These are phyloP conservation scores for Chelon labrosus DNA, from an alignment of 2,797 vertebrate genomes.

Conservation along the genomic window DNA sequence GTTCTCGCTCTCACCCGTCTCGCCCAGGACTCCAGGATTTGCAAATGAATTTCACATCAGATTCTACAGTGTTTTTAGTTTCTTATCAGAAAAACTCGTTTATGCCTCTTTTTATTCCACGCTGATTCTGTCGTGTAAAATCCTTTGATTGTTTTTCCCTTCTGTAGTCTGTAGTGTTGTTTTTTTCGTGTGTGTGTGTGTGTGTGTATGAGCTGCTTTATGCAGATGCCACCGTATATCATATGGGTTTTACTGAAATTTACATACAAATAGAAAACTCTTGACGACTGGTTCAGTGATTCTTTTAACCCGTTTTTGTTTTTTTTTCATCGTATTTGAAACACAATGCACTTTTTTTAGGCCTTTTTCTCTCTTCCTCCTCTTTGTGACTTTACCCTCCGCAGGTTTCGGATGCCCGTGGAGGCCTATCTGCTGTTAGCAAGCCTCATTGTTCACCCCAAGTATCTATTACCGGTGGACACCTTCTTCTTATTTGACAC, in stretches of 20 bases:
- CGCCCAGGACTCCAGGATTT: conserved; percentile 13
- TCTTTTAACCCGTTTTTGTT: conserved; percentile 32
- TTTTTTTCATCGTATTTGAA: conserved; percentile 42
- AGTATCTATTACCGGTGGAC: conserved; percentile 24
- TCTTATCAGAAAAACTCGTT: conserved; percentile 21
- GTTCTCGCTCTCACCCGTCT: neutral
- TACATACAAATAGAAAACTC: conserved; percentile 64
- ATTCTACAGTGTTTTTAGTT: conserved; percentile 5
- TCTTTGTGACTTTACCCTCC: conserved; percentile 2
- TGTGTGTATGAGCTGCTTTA: conserved; percentile 37
- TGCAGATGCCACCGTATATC: conserved; percentile 27
- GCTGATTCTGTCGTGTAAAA: conserved; percentile 4
- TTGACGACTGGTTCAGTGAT: conserved; percentile 37
- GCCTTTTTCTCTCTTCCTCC: neutral
- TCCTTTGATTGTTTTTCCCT: conserved; percentile 16
- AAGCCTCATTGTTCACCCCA: conserved; percentile 17
- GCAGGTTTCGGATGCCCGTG: conserved; percentile 17
- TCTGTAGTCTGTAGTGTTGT: neutral
- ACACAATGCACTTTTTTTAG: conserved; percentile 29
- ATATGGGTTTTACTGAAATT: conserved; percentile 52
- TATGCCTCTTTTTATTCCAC: conserved; percentile 13
- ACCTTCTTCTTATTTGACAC: conserved; percentile 5
- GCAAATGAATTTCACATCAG: conserved; percentile 27
- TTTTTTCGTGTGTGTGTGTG: neutral
- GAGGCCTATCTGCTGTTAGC: neutral